Conservation (phyloP, 2,113 vertebrate species). For the Bungarus multicinctus region DNA sequence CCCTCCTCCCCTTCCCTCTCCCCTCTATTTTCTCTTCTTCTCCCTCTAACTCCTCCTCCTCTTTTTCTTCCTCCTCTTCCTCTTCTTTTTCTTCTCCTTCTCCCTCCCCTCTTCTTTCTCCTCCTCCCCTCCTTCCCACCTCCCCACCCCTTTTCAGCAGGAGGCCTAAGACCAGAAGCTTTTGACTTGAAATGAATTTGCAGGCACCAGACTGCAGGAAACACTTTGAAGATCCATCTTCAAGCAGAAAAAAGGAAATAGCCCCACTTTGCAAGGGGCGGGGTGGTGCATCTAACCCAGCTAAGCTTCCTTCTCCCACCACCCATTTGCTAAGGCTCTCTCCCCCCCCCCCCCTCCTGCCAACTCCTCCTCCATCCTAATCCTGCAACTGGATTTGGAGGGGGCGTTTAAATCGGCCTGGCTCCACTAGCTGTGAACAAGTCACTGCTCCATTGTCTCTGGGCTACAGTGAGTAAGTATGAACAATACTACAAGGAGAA, state of each 20-base stretch:
- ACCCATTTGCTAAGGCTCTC: neutral
- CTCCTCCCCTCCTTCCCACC: no score
- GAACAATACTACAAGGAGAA: constrained; percentile 10
- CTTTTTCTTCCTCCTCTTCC: no score
- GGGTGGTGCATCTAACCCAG: constrained; percentile 24
- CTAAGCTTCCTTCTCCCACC: neutral
- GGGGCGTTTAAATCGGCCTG: neutral
- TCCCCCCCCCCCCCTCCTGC: no score
- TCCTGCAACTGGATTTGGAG: neutral
- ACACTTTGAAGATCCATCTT: constrained; percentile 19
- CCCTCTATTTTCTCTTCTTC: no score
- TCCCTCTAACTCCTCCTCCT: no score
- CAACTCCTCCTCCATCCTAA: neutral
- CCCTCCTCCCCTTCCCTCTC: no score
- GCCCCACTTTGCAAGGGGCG: constrained; percentile 17
- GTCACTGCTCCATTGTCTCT: neutral
- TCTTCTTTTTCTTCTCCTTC: neutral
- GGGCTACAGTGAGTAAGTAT: neutral
- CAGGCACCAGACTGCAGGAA: constrained; percentile 18
- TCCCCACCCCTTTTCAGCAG: neutral
- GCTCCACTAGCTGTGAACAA: neutral
- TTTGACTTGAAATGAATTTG: constrained; percentile 29
- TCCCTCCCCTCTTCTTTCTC: neutral
- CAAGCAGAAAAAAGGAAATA: neutral
- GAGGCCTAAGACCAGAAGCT: constrained; percentile 16